Evolutionary conservation across 2,797 vertebrate species (phyloP).

Genomic region (Potorous gilbertii): DNA sequence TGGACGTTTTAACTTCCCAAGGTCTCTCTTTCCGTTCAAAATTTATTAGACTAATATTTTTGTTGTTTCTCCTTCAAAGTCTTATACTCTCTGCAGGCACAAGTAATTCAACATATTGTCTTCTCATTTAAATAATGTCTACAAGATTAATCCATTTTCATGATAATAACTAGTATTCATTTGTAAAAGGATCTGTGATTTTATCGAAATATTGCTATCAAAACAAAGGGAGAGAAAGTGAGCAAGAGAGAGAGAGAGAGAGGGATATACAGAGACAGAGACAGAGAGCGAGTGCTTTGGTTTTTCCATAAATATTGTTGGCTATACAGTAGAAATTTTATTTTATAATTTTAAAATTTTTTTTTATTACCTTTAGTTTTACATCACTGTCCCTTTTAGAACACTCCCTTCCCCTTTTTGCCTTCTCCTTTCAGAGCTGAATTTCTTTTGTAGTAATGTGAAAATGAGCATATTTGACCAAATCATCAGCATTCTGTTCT

Average conservation of each 20-base stretch:
- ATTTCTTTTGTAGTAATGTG: neutral
- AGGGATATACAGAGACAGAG: no score
- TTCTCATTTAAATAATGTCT: conserved; percentile 58
- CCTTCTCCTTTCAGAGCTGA: no score
- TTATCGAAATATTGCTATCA: conserved; percentile 49
- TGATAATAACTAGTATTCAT: conserved; percentile 36
- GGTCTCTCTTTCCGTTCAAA: conserved; percentile 37
- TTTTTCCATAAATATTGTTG: conserved; percentile 21
- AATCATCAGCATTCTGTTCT: neutral
- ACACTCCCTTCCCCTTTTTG: no score
- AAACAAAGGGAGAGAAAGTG: neutral
- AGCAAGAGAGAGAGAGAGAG: no score
- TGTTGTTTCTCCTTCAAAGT: conserved; percentile 8
- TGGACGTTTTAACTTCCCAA: conserved; percentile 1
- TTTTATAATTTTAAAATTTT: no score
- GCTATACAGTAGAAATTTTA: conserved; percentile 27
- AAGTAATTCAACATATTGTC: conserved; percentile 30
- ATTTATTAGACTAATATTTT: neutral
- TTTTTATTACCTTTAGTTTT: no score
- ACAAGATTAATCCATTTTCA: conserved; percentile 49
- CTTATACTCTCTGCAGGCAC: conserved; percentile 30
- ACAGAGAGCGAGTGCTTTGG: conserved; percentile 35
- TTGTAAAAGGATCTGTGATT: conserved; percentile 11
- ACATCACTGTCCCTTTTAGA: no score
- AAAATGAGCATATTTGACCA: neutral